Evolutionary conservation across 2,888 invertebrate genomes (phyloP).

Genomic region (Drosophila meridiana): DNA sequence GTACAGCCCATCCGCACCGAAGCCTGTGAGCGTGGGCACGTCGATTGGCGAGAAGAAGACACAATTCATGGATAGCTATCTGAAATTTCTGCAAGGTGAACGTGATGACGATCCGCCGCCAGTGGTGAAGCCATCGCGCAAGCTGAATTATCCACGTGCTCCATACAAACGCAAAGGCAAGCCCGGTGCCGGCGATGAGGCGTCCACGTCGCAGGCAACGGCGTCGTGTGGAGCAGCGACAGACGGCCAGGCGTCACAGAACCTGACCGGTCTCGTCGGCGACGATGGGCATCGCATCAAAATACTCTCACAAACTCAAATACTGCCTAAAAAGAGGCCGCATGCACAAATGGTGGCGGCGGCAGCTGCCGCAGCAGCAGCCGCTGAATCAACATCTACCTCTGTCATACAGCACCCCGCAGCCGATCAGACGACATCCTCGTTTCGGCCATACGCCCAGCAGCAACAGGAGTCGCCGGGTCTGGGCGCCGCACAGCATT

Average conservation of each 20-base stretch:
- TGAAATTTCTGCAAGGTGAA: conserved; percentile 91
- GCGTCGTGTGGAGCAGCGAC: conserved; percentile 36
- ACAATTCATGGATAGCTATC: conserved; percentile 94
- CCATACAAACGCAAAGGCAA: conserved; percentile 71
- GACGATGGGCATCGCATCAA: conserved; percentile 84
- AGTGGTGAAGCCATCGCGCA: conserved; percentile 84
- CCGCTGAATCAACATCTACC: conserved; percentile 83
- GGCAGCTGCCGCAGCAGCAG: conserved; percentile 76
- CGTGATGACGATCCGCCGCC: conserved; percentile 93
- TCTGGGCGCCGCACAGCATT: conserved; percentile 62
- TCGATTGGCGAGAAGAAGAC: conserved; percentile 84
- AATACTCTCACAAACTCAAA: conserved; percentile 84
- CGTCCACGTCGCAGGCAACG: conserved; percentile 59
- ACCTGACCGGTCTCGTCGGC: conserved; percentile 65
- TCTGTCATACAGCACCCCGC: conserved; percentile 81
- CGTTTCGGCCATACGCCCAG: conserved; percentile 82
- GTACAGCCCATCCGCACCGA: conserved; percentile 74
- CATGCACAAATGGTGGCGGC: conserved; percentile 85
- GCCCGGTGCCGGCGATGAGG: conserved; percentile 62
- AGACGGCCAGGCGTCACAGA: conserved; percentile 52
- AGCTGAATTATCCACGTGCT: conserved; percentile 82
- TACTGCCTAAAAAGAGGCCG: conserved; percentile 84
- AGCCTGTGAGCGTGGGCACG: conserved; percentile 80
- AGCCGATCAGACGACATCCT: conserved; percentile 69
- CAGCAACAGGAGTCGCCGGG: conserved; percentile 67